These are phyloP conservation scores for Neomicropteryx cornuta DNA, from an alignment of 1,140 invertebrate species.

Conservation along the genomic window DNA sequence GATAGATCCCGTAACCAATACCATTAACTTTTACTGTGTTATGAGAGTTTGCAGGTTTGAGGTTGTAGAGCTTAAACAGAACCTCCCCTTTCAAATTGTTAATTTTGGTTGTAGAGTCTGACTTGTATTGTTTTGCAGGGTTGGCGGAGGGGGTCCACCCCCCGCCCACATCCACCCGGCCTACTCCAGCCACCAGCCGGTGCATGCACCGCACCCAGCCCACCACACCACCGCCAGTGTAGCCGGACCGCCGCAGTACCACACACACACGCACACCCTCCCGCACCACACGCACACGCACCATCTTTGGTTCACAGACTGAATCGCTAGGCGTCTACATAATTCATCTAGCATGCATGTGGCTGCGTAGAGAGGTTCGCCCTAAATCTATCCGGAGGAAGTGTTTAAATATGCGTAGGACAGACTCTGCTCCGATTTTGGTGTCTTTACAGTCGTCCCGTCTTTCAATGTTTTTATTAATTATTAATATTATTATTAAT, in stretches of 20 bases:
- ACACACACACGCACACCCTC: constrained; percentile 34
- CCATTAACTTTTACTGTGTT: background rate
- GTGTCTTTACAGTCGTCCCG: too few species aligned
- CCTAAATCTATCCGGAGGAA: too few species aligned
- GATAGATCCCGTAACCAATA: background rate
- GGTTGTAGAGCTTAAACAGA: too few species aligned
- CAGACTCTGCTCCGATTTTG: too few species aligned
- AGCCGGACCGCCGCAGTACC: constrained; percentile 34
- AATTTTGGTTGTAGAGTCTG: background rate
- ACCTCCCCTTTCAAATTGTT: background rate
- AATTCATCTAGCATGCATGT: too few species aligned
- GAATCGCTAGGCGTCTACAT: too few species aligned
- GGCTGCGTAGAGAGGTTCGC: too few species aligned
- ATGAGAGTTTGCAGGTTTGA: background rate
- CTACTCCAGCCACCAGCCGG: too few species aligned
- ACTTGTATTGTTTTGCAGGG: constrained; percentile 1
- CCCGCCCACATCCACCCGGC: constrained; percentile 25
- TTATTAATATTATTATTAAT: too few species aligned
- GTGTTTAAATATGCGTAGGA: too few species aligned
- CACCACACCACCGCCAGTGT: constrained; percentile 29
- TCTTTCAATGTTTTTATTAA: too few species aligned
- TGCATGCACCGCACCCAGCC: too few species aligned
- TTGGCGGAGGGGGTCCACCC: constrained; percentile 20
- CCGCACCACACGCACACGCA: constrained; percentile 20
- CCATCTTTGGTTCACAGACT: constrained; percentile 40